Base-by-base conservation (phyloP, 2,888 invertebrate species). In the Pseudoips prasinana region DNA sequence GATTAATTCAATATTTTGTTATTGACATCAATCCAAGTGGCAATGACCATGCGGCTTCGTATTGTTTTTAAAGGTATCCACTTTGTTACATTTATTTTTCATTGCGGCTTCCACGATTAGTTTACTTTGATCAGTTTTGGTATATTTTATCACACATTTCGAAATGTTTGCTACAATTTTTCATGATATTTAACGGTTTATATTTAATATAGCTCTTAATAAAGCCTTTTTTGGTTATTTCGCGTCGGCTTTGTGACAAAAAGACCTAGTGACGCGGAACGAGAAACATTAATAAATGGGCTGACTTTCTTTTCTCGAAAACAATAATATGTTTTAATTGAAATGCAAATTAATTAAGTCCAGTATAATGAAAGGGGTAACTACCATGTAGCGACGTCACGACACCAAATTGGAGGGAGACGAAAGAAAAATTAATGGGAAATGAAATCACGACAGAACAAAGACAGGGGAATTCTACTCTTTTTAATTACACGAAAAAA, bases 401-500 rank as follows among this genome's bases (percentile, higher is more conserved):
- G 78, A 80, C 78, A 77, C 75, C 79, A 83, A 88, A 86, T 87
- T 83, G 93, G 91, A 93, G 91, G 91, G 82, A 90, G 90, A 72
- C 73, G 78, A 86, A 88, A 87, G 86, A 87, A 86, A 87, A 87
- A 87, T 85, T 87, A 87, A 87, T 88, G 82, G 81, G 86, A 88
- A 87, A 86, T 84, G 85, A 86, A 87, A 88, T 88, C 87, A 86
- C 79, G 82, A 79, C 83, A 76, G 81, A 76, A 84, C 85, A 86
- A 87, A 87, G 87, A 86, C 87, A 84, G 83, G 84, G 78, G 86
- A 83, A 82, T 83, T 88, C 84, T 84, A 87, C 86, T 87, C 86
- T 88, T 88, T 70, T 88, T 87, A 88, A 88, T 88, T 88, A 88
- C 86, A 87, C 86, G 85, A 87, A 88, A 87, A 87, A 88, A 88